These are phyloP conservation scores for Elgonia sp. DNA, from an alignment of 2,888 invertebrate genomes.

Conservation along the genomic window DNA sequence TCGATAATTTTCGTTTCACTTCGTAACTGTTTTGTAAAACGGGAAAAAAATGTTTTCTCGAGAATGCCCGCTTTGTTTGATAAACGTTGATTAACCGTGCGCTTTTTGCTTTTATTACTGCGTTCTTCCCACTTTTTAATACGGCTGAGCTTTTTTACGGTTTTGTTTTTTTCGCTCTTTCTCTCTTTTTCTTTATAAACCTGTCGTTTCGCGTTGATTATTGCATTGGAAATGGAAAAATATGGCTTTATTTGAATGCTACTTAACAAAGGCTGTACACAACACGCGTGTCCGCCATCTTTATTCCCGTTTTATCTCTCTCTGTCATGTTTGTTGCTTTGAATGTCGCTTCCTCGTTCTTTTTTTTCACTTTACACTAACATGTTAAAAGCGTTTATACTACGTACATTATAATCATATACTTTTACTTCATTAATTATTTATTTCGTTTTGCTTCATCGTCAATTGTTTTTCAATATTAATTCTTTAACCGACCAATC, in stretches of 20 bases:
- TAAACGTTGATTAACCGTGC: slow-evolving; percentile 74
- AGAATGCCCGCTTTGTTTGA: slow-evolving; percentile 71
- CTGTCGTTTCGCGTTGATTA: slow-evolving; percentile 82
- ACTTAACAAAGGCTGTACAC: slow-evolving; percentile 86
- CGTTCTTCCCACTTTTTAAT: slow-evolving; percentile 64
- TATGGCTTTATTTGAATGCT: slow-evolving; percentile 86
- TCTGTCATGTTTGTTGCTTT: slow-evolving; percentile 61
- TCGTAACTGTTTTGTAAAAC: slow-evolving; percentile 70
- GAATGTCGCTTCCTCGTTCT: slow-evolving; percentile 65
- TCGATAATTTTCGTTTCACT: slow-evolving; percentile 72
- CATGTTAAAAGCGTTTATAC: slow-evolving; percentile 84
- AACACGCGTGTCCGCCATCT: slow-evolving; percentile 80
- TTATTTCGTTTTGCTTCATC: slow-evolving; percentile 29
- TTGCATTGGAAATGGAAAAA: slow-evolving; percentile 86
- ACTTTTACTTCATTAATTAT: slow-evolving; percentile 57
- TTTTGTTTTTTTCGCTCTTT: slow-evolving; percentile 34
- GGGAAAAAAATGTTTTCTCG: slow-evolving; percentile 72
- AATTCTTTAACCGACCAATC: neutral
- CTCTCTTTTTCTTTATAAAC: slow-evolving; percentile 39
- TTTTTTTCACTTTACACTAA: slow-evolving; percentile 83
- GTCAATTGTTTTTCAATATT: slow-evolving; percentile 17
- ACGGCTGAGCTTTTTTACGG: slow-evolving; percentile 44
- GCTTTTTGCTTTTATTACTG: slow-evolving; percentile 63
- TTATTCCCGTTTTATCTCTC: slow-evolving; percentile 46
- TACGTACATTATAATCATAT: slow-evolving; percentile 84